A percentile compares a stretch with the other conserved stretches of the same genome.
Evolutionary conservation across 2,797 vertebrate genomes (phyloP).

Genomic region (Phataginus tricuspis): DNA sequence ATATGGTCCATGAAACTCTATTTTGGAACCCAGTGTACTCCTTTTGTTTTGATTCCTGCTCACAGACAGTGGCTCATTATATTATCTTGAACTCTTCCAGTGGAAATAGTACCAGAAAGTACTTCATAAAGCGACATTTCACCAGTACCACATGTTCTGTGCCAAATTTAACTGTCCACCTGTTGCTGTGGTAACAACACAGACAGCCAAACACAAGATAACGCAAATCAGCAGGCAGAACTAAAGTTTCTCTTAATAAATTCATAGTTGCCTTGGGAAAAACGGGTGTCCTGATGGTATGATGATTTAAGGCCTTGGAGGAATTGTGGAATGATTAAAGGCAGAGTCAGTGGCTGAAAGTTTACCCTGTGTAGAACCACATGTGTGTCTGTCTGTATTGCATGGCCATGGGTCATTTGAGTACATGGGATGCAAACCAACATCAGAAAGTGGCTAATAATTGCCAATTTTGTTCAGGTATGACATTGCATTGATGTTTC

Average conservation of each 20-base stretch:
- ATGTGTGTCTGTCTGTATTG: background rate
- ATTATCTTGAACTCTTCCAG: conserved; percentile 28
- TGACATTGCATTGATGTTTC: background rate
- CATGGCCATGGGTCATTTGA: background rate
- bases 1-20: background rate
- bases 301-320: conserved; percentile 34
- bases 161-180: conserved; percentile 63
- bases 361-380: background rate
- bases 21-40: background rate
- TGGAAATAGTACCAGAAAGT: conserved; percentile 36
- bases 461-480: background rate
- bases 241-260: conserved; percentile 43
- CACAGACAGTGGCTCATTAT: background rate
- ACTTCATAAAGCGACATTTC: conserved; percentile 25
- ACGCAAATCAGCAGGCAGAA: conserved; percentile 38
- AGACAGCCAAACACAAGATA: conserved; percentile 42
- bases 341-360: background rate
- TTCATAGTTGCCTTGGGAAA: conserved; percentile 12
- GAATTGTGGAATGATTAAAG: background rate
- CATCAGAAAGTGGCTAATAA: background rate
- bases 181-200: conserved; percentile 69
- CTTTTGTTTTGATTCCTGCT: background rate
- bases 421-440: background rate
- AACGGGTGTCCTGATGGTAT: background rate
- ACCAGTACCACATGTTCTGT: background rate